Conservation (phyloP, 2,113 vertebrate species). For the Oenanthe melanoleuca region DNA sequence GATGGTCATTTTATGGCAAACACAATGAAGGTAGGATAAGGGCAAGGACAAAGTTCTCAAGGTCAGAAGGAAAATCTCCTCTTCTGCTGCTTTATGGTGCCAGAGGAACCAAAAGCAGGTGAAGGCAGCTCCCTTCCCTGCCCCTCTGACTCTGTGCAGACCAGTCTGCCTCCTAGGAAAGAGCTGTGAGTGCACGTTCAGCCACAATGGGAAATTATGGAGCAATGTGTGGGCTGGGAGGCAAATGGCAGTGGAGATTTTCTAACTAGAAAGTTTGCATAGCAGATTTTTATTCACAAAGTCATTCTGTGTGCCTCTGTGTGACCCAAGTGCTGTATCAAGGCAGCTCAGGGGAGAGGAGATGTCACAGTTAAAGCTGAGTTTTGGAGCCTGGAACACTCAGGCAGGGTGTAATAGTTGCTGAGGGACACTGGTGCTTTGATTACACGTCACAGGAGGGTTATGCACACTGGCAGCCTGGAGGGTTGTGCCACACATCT, state of each 20-base stretch:
- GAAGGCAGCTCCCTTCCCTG: neutral
- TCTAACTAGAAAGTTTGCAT: neutral
- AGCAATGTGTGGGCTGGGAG: neutral
- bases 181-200: neutral
- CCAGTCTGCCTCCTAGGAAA: neutral
- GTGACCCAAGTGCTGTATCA: neutral
- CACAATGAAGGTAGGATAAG: neutral
- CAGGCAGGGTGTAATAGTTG: conserved; percentile 2
- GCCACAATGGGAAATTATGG: neutral
- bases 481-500: conserved; percentile 6
- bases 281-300: conserved; percentile 8
- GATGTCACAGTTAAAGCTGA: neutral
- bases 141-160: neutral
- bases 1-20: neutral
- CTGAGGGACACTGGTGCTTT: conserved; percentile 42
- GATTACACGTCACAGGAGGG: neutral
- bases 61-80: neutral
- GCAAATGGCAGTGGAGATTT: neutral
- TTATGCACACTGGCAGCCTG: neutral
- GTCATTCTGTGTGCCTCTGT: neutral
- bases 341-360: neutral
- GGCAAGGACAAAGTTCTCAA: neutral
- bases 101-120: neutral
- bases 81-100: neutral
- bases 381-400: conserved; percentile 8